Conservation (phyloP, 1,140 invertebrate genomes). For the Ectropis grisescens region DNA sequence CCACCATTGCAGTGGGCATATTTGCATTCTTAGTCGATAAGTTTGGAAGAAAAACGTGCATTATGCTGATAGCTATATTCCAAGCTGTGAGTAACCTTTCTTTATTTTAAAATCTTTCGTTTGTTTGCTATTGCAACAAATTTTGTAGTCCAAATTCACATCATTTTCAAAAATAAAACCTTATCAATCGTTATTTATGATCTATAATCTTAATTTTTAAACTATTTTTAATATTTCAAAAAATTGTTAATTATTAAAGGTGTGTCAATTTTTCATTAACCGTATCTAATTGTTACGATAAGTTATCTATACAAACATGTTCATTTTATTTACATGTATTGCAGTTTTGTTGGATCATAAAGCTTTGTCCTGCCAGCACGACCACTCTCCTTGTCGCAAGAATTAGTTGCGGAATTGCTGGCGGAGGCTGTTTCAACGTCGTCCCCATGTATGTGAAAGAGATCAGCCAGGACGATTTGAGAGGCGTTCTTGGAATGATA, state of each 20-base stretch:
- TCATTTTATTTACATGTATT: background rate
- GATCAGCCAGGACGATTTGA: constrained; percentile 34
- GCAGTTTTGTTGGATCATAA: constrained; percentile 10
- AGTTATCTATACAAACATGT: no score
- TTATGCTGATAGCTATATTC: constrained; percentile 3
- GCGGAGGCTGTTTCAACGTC: constrained; percentile 10
- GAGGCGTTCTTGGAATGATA: constrained; percentile 27
- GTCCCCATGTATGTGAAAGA: constrained; percentile 37
- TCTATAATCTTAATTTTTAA: no score
- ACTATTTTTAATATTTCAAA: no score
- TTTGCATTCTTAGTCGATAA: constrained; percentile 3
- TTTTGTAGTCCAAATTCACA: no score
- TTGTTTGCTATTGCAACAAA: no score
- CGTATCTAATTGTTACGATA: no score
- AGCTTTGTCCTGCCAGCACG: constrained; percentile 1
- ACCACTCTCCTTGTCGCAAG: constrained; percentile 9
- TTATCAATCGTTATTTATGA: no score
- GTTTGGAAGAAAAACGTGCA: constrained; percentile 6
- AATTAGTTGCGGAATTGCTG: constrained; percentile 7
- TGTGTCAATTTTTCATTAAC: no score
- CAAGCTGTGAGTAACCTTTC: constrained; percentile 11
- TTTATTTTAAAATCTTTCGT: no score
- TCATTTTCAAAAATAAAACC: no score
- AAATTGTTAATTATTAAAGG: no score
- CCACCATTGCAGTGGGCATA: background rate